Base-by-base conservation (phyloP, 2,888 invertebrate species). In the Panopea generosa region DNA sequence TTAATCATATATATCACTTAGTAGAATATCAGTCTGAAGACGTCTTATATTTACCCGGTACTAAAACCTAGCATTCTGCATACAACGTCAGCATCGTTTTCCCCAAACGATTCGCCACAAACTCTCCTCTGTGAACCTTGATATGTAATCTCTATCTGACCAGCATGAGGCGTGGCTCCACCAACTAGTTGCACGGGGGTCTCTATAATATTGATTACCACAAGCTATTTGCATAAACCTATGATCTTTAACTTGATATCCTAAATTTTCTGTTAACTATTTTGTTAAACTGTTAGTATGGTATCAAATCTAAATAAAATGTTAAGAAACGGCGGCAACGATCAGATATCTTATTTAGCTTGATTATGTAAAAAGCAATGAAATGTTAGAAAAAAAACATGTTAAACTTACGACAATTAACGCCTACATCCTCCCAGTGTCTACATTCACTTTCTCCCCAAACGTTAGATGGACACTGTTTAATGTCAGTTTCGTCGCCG, bases 11-110 rank as follows among this genome's bases (percentile, higher is more conserved):
- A n/a, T n/a, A n/a, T n/a, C n/a, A n/a, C n/a, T n/a, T n/a, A n/a
- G n/a, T n/a, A n/a, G n/a, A n/a, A n/a, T n/a, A n/a, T n/a, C n/a
- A n/a, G n/a, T n/a, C n/a, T n/a, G n/a, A n/a, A n/a, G n/a, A n/a
- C n/a, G n/a, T n/a, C n/a, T n/a, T n/a, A n/a, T n/a, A 52, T 22
- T 52, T 52, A 52, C 52, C 52, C 52, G 7, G 52, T 52, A 16
- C 52, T 52, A 20, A 22, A 26, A 3, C 52, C 52, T 22, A 24
- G 3, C 52, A 52, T 52, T 52, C 52, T 52, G 22, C 52, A 52
- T 14, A 52, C 16, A 6, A 52, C 52, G 26, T 52, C 52, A 26
- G 52, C 52, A 7, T 52, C 24, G 22, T 20, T 24, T 7, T 24
- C 14, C 22, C n/a, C 14, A 52, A 52, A 52, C 16, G 52, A 22